A percentile compares a stretch with the other conserved stretches of the same genome.
These are phyloP conservation scores for Hybognathus amarus DNA, from an alignment of 2,797 vertebrate genomes.

Conservation along the genomic window DNA sequence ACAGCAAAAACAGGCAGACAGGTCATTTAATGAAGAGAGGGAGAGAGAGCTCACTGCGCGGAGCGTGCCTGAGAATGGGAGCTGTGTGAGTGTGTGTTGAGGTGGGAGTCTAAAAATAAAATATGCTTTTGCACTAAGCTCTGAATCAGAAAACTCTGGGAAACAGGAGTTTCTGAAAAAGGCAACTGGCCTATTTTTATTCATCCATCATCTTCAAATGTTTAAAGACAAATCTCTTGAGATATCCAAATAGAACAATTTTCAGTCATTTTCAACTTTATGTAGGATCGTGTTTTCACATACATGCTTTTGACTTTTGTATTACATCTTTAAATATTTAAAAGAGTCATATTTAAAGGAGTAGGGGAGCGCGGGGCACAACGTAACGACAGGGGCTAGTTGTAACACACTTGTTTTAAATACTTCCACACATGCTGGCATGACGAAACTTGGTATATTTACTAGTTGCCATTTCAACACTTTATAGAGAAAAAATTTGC, in stretches of 20 bases:
- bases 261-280: background rate
- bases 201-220: slow-evolving; percentile 27
- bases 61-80: slow-evolving; percentile 39
- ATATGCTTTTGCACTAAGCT: slow-evolving; percentile 69
- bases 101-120: slow-evolving; percentile 51
- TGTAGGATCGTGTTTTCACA: background rate
- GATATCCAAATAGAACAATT: background rate
- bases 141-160: slow-evolving; percentile 28
- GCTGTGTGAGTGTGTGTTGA: slow-evolving; percentile 41
- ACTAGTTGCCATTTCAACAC: no score
- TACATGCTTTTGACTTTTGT: no score
- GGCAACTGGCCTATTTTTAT: slow-evolving; percentile 41
- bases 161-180: slow-evolving; percentile 30
- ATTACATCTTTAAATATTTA: no score
- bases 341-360: no score
- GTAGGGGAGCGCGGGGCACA: no score
- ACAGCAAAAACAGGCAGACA: slow-evolving; percentile 82
- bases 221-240: background rate
- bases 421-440: no score
- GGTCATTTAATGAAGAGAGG: slow-evolving; percentile 79
- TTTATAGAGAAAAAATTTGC: no score
- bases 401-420: no score
- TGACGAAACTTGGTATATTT: no score
- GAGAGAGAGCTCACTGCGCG: slow-evolving; percentile 49
- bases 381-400: no score